Percentiles rank a stretch among this genome's conserved stretches.
phyloP scores from a whole-genome alignment of 2,113 vertebrate species.

The Apteryx mantelli region DNA sequence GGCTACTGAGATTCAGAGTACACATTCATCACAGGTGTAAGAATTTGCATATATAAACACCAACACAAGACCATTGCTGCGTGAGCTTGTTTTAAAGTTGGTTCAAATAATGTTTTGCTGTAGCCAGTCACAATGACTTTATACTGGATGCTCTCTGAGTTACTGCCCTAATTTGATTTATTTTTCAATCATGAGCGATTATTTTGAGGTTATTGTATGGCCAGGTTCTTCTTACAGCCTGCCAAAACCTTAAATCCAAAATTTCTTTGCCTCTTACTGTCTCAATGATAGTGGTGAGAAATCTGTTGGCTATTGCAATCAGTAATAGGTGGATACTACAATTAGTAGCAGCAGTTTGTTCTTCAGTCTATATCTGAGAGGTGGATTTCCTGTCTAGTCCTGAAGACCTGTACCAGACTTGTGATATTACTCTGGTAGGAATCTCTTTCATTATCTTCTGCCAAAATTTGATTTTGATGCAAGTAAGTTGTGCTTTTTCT shows the following conservation, averaged over 20 bases:
- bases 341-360: neutral
- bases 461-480: neutral
- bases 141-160: neutral
- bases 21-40: neutral
- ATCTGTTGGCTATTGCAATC: neutral
- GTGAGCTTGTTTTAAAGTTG: neutral
- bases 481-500: neutral
- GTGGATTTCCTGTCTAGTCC: neutral
- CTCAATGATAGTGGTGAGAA: neutral
- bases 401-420: neutral
- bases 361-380: neutral
- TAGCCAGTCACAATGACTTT: neutral
- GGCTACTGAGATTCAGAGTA: neutral
- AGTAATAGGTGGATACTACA: too few relatives aligned
- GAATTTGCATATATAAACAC: neutral
- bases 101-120: neutral
- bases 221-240: neutral
- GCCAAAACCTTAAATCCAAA: neutral
- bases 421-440: neutral
- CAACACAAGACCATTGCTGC: accelerated
- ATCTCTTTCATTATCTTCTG: neutral
- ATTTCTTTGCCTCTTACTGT: neutral
- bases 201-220: neutral
- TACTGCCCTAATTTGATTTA: neutral
- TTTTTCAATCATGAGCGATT: accelerated